Evolutionary conservation across 2,888 invertebrate species (phyloP).

Genomic region (Nebria salina): DNA sequence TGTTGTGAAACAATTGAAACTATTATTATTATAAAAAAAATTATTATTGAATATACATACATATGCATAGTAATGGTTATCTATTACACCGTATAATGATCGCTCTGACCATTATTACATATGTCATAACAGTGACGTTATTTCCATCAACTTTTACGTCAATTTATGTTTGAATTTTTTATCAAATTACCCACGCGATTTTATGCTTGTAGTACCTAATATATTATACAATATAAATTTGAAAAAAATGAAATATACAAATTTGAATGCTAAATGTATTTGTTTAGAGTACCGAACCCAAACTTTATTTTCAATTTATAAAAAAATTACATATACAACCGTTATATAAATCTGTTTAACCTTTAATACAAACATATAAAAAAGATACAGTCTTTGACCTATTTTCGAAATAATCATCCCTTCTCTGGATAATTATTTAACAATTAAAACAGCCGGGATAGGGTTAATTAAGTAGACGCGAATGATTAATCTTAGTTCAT

Average conservation of each 20-base stretch:
- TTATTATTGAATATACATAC: too few species aligned
- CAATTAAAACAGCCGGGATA: neutral
- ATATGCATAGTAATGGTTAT: too few species aligned
- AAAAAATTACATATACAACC: neutral
- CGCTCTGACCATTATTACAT: too few species aligned
- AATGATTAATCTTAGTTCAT: too few species aligned
- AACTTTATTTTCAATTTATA: neutral
- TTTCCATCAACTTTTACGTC: neutral
- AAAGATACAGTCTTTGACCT: neutral
- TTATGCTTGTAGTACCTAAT: neutral
- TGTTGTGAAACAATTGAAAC: neutral
- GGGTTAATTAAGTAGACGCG: too few species aligned
- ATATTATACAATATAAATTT: too few species aligned
- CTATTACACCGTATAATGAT: too few species aligned
- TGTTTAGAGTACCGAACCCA: neutral
- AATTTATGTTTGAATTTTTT: neutral
- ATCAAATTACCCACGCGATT: neutral
- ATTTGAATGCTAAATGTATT: neutral
- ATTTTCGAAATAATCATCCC: neutral
- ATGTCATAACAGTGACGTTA: neutral
- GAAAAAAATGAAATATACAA: too few species aligned
- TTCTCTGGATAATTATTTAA: neutral
- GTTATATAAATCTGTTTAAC: neutral
- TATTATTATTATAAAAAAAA: neutral
- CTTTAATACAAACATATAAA: neutral